phyloP scores from a whole-genome alignment of 2,888 invertebrate genomes.

The Tineola bisselliella region DNA sequence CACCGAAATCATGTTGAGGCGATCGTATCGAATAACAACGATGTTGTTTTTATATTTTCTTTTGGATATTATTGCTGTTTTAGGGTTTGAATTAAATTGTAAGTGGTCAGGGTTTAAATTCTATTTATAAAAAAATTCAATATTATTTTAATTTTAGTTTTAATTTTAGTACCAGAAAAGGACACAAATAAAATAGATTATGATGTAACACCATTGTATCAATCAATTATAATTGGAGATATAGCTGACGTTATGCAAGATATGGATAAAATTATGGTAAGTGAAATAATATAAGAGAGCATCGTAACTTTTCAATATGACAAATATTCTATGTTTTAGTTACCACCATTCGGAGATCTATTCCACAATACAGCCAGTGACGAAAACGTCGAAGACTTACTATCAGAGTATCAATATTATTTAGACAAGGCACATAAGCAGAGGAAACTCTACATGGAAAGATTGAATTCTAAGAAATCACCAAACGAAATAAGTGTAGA shows the following conservation, averaged over 20 bases:
- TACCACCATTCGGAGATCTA: conserved; percentile 30
- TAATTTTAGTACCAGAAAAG: conserved; percentile 30
- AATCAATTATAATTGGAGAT: conserved; percentile 51
- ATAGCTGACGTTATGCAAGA: conserved; percentile 52
- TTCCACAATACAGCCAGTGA: conserved; percentile 39
- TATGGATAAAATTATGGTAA: conserved; percentile 42
- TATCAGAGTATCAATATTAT: conserved; percentile 50
- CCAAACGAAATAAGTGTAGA: conserved; percentile 35
- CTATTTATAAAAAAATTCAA: neutral
- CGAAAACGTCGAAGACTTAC: conserved; percentile 46
- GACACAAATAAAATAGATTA: conserved; percentile 32
- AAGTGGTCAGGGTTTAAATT: neutral
- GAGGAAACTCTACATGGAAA: conserved; percentile 37
- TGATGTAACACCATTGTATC: conserved; percentile 33
- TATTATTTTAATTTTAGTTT: neutral
- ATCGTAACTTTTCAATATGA: neutral
- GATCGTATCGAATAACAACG: neutral
- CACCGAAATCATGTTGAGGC: neutral
- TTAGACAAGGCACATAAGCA: conserved; percentile 54
- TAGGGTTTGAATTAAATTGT: neutral
- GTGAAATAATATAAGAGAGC: conserved; percentile 16
- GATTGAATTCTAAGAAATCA: conserved; percentile 45
- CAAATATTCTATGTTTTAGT: conserved; percentile 24
- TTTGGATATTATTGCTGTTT: neutral
- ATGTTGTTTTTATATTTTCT: neutral